Evolutionary conservation across 1,140 invertebrate genomes (phyloP), one percentile per base, ranked within the genome.

Genomic region (Drosophila yakuba): DNA sequence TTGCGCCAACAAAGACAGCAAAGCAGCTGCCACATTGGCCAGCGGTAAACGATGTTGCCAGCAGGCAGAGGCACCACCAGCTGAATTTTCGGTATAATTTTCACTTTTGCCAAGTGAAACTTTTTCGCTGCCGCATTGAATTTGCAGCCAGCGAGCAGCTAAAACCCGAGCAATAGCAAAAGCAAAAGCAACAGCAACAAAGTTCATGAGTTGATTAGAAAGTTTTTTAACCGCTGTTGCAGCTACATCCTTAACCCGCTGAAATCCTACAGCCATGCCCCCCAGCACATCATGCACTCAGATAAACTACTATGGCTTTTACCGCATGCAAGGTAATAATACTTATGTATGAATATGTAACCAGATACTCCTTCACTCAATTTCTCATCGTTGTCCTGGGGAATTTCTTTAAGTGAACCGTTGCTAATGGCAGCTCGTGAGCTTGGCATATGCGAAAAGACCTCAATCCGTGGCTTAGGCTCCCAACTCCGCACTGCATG

Each of bases 171-270:
- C 17, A 17, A 17, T 17, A 17, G 17, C 67, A 47, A 45, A 28
- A 56, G 62, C 48, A 68, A 44, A 48, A 57, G 68, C 55, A 68
- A 44, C 54, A 57, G 68, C 55, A 63, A 64, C 76, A 67, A 88
- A 82, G 78, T 86, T 61, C 59, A 75, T 55, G 75, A 82, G 82
- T 79, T 86, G 83, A 88, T 86, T 86, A 86, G 83, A 88, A 86
- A 88, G 55, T 86, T 86, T 56, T 80, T 69, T 64, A 69, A 77
- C 74, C 56, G 62, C 69, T 58, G 41, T 32, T 61, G 47, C 39
- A 50, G 55, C 47, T 59, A 57, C 62, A 74, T 74, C 59, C 72
- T 56, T 68, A 64, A 44, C 23, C 45, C 38, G 39, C 32, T 36
- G 60, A 23, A 52, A 36, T 38, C 63, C 60, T 15, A 43, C n/a